Evolutionary conservation across 2,797 vertebrate genomes (phyloP), one percentile per base, ranked within the genome.

Genomic region (Capromys pilorides): DNA sequence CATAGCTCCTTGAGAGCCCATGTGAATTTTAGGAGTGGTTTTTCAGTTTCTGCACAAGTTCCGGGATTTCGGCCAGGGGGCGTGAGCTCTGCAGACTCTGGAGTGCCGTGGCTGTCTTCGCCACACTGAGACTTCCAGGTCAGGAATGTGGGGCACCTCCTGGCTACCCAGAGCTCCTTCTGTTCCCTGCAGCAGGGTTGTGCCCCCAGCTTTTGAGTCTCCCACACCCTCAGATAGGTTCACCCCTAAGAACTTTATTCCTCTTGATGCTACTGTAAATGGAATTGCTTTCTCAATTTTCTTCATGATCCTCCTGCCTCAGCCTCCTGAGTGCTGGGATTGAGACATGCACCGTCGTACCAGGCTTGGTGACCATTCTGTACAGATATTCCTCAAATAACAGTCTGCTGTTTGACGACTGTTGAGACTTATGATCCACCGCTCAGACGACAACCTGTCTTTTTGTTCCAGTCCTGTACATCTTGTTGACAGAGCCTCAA

Each of bases 141-240:
- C 45, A 8, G 33, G 67, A 57, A 45, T 41, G n/a, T 12, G 16
- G 61, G 26, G 4, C 9, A 4, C 22, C 90, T 79, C 22, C 77
- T 1, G 2, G 3, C 18, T 9, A 3, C 6, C 6, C 4, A 13
- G 3, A 7, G 22, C 77, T 39, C 7, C 21, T 41, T 62, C 13
- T 1, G 4, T 45, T 31, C 51, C 78, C 77, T 11, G 39, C 31
- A 6, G 51, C 10, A 12, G 9, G 21, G 22, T 4, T 51, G 14
- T 26, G 54, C 69, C 26, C 26, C 16, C 2, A 4, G 26, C 1
- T 1, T 8, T 6, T 18, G 49, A 26, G 18, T 18, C 49, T 57
- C 61, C 41, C 21, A 1, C 16, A 8, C 49, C 86, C 71, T 84
- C 11, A 1, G 62, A 49, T 77, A 62, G 16, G 1, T 49, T 85